Conservation (phyloP, 2,113 vertebrate genomes). For the Salminus brasiliensis region DNA sequence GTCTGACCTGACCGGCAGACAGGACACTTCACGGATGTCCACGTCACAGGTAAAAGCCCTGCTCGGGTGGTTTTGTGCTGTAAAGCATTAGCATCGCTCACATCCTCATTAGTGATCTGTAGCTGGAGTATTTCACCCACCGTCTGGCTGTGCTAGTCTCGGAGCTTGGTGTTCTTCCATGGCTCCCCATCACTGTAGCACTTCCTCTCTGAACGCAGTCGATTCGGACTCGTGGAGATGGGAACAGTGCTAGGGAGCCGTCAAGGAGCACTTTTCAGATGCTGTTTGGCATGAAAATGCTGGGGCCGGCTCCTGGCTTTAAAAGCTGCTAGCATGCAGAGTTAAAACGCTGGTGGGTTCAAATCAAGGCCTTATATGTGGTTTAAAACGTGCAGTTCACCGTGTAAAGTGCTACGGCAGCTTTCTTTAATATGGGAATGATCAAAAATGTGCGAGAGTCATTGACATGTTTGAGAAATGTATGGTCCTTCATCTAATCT, state of each 20-base stretch:
- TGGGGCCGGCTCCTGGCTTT: background rate
- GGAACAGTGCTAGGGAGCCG: background rate
- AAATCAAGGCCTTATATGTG: background rate
- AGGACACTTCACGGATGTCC: slow-evolving; percentile 96
- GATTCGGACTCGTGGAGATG: background rate
- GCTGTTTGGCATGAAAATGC: background rate
- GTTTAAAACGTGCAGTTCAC: background rate
- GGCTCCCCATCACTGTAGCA: slow-evolving; percentile 2
- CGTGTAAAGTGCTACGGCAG: too few species aligned
- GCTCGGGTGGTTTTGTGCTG: too few species aligned
- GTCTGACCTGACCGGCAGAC: slow-evolving; percentile 93
- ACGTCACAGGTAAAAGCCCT: slow-evolving; percentile 86
- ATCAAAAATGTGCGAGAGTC: too few species aligned
- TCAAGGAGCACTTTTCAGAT: background rate
- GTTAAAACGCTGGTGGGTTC: background rate
- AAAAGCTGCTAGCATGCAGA: background rate
- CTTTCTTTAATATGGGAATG: too few species aligned
- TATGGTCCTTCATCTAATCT: too few species aligned
- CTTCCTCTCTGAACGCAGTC: background rate
- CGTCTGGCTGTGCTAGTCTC: slow-evolving; percentile 9
- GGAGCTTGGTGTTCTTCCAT: slow-evolving; percentile 3
- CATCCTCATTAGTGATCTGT: background rate
- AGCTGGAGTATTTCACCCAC: background rate
- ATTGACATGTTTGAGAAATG: too few species aligned
- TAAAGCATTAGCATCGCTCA: background rate